Evolutionary conservation across 2,797 vertebrate genomes (phyloP).

Genomic region (Platyrinchus mystaceus): DNA sequence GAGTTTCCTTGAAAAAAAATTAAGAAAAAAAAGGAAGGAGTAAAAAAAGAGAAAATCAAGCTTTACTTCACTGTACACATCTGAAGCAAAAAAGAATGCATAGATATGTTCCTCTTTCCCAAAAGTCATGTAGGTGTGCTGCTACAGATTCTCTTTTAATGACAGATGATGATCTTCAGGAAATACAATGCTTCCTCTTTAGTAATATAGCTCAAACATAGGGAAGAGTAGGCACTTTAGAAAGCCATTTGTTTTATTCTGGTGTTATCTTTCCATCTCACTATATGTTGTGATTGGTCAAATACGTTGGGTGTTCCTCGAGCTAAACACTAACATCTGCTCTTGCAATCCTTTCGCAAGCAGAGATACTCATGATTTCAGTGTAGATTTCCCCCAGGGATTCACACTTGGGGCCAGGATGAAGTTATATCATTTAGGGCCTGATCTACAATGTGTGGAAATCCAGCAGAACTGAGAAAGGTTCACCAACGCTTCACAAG

Average conservation of each 20-base stretch:
- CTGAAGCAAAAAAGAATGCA: not conserved
- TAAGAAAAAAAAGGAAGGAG: fast-evolving
- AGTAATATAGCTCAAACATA: not conserved
- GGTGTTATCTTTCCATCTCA: slow-evolving; percentile 5
- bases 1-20: not conserved
- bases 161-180: not conserved
- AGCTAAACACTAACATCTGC: slow-evolving; percentile 38
- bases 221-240: not conserved
- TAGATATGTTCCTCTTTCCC: not conserved
- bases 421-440: not conserved
- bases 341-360: slow-evolving; percentile 20
- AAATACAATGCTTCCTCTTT: not conserved
- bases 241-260: slow-evolving; percentile 6
- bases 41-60: not conserved
- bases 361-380: slow-evolving; percentile 16
- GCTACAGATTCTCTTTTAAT: not conserved
- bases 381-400: slow-evolving; percentile 2
- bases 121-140: not conserved
- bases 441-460: slow-evolving; percentile 8
- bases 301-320: slow-evolving; percentile 29
- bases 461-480: not conserved
- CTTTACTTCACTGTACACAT: not conserved
- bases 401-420: not conserved
- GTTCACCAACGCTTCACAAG: not conserved
- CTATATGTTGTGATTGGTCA: slow-evolving; percentile 17